These are phyloP conservation scores for Spizaetus ornatus DNA, from an alignment of 2,113 vertebrate genomes.

Conservation along the genomic window DNA sequence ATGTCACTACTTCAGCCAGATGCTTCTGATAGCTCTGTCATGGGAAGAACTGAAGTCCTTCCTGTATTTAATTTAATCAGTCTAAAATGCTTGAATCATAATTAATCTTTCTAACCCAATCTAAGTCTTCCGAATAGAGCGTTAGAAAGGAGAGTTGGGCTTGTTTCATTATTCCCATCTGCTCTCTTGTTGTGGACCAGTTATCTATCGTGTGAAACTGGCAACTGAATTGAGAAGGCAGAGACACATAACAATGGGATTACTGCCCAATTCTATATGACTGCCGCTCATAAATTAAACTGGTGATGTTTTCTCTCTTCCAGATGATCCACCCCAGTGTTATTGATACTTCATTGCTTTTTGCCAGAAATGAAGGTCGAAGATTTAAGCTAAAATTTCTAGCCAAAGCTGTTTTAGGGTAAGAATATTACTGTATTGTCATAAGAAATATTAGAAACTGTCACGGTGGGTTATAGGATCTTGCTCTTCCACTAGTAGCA, in stretches of 20 bases:
- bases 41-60: background rate
- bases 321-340: conserved; percentile 88
- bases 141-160: background rate
- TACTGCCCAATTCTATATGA: background rate
- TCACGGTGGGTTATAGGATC: background rate
- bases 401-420: conserved; percentile 83
- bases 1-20: background rate
- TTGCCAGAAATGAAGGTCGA: conserved; percentile 73
- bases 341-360: conserved; percentile 90
- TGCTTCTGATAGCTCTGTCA: background rate
- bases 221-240: background rate
- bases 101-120: background rate
- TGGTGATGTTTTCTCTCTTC: conserved; percentile 9
- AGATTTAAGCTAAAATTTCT: conserved; percentile 87
- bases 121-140: background rate
- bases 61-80: background rate
- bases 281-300: background rate
- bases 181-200: background rate
- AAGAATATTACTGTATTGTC: conserved; percentile 41
- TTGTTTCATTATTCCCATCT: background rate
- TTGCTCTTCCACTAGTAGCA: background rate
- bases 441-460: background rate
- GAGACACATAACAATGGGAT: background rate
- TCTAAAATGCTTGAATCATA: background rate
- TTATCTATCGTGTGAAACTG: background rate